phyloP scores from a whole-genome alignment of 2,797 vertebrate genomes.

The Hoplostethus mediterraneus region DNA sequence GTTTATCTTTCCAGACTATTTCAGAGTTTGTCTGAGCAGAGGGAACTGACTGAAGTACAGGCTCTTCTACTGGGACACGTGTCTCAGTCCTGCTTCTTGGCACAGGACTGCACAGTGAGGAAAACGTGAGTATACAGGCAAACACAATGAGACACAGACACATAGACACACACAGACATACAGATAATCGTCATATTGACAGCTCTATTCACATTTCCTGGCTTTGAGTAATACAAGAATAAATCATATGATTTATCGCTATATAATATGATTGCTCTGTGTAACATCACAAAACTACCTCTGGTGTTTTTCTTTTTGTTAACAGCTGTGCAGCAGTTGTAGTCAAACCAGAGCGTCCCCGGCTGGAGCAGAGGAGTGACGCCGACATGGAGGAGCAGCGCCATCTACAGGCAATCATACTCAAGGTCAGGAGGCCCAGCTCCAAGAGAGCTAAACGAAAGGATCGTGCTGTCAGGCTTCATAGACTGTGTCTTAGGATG shows the following conservation, averaged over 20 bases:
- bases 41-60: slow-evolving; percentile 35
- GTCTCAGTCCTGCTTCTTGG: slow-evolving; percentile 84
- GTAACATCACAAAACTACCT: not conserved
- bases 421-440: slow-evolving; percentile 52
- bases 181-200: too few relatives aligned
- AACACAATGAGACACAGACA: not conserved
- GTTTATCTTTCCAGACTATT: slow-evolving; percentile 78
- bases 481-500: slow-evolving; percentile 78
- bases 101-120: slow-evolving; percentile 64
- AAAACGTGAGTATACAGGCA: slow-evolving; percentile 57
- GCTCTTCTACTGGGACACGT: slow-evolving; percentile 73
- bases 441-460: slow-evolving; percentile 45
- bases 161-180: not conserved
- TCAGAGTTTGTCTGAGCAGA: slow-evolving; percentile 64
- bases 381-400: slow-evolving; percentile 49
- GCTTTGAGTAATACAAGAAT: not conserved
- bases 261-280: not conserved
- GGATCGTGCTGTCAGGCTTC: slow-evolving; percentile 58
- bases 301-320: not conserved
- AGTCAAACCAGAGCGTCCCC: slow-evolving; percentile 64
- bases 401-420: slow-evolving; percentile 63
- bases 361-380: slow-evolving; percentile 24
- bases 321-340: slow-evolving; percentile 55
- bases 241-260: not conserved
- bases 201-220: too few relatives aligned